phyloP scores from a whole-genome alignment of 2,113 vertebrate genomes.

The Apus apus region DNA sequence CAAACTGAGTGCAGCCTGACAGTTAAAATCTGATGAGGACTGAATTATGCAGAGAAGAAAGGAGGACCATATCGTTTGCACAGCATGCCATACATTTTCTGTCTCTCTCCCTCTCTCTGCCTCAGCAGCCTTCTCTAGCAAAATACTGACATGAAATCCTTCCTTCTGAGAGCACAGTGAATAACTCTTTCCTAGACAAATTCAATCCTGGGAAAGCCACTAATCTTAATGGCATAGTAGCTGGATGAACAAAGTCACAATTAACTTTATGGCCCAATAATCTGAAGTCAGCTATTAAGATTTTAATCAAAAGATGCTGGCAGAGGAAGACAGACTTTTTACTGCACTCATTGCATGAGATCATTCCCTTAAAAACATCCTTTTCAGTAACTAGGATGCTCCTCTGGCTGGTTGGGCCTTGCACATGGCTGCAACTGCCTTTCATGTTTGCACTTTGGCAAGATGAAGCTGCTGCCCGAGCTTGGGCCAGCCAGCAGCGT shows the following conservation, averaged over 20 bases:
- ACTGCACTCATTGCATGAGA: neutral
- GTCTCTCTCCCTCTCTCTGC: neutral
- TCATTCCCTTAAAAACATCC: neutral
- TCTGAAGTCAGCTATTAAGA: neutral
- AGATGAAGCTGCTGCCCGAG: neutral
- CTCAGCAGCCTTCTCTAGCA: neutral
- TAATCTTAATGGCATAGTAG: neutral
- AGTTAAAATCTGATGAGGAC: neutral
- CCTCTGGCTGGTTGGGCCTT: neutral
- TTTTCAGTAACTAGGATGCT: neutral
- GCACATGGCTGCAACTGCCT: neutral
- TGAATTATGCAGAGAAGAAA: slow-evolving; percentile 37
- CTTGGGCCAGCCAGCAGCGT: neutral
- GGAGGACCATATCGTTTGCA: neutral
- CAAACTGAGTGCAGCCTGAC: neutral
- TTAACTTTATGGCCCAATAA: neutral
- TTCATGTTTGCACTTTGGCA: neutral
- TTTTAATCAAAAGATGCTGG: neutral
- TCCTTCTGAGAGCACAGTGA: neutral
- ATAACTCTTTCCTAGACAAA: slow-evolving; percentile 24
- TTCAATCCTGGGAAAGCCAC: neutral
- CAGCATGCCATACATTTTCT: neutral
- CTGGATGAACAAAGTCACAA: neutral
- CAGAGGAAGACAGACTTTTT: neutral
- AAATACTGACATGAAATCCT: slow-evolving; percentile 8